A percentile compares a stretch with the other conserved stretches of the same genome.
phyloP scores from a whole-genome alignment of 2,888 invertebrate genomes.

The Tiphia femorata region DNA sequence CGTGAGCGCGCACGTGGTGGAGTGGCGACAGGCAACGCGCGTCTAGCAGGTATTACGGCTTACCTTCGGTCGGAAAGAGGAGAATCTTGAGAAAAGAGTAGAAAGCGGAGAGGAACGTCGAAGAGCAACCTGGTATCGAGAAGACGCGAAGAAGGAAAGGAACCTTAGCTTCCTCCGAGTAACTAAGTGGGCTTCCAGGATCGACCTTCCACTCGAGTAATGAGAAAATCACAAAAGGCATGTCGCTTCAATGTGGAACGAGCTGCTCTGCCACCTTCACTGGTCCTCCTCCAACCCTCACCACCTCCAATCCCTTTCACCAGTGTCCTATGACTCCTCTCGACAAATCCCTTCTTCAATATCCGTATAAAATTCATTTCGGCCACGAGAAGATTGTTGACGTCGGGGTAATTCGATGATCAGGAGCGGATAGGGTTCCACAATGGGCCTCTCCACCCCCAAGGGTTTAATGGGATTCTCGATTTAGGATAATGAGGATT shows the following conservation, averaged over 20 bases:
- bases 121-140: too few species aligned
- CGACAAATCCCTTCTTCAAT: constrained; percentile 38
- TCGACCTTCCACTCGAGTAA: constrained; percentile 43
- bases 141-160: constrained; percentile 12
- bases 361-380: constrained; percentile 32
- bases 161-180: constrained; percentile 1
- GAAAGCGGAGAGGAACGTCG: constrained; percentile 11
- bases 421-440: too few species aligned
- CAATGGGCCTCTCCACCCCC: too few species aligned
- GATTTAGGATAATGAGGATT: too few species aligned
- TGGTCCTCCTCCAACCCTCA: background rate
- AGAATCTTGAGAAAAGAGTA: background rate
- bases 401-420: too few species aligned
- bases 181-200: constrained; percentile 27
- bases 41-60: constrained; percentile 33
- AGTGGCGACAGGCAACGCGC: constrained; percentile 9
- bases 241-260: constrained; percentile 33
- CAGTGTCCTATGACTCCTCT: constrained; percentile 23
- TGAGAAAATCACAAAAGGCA: constrained; percentile 52
- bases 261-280: constrained; percentile 15
- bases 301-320: constrained; percentile 11
- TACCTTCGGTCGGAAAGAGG: constrained; percentile 11
- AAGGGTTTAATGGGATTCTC: too few species aligned
- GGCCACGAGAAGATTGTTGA: too few species aligned
- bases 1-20: constrained; percentile 12